Conservation (phyloP, 35 echinoderm and acorn worm genomes). For the Heliocidaris tuberculata region DNA sequence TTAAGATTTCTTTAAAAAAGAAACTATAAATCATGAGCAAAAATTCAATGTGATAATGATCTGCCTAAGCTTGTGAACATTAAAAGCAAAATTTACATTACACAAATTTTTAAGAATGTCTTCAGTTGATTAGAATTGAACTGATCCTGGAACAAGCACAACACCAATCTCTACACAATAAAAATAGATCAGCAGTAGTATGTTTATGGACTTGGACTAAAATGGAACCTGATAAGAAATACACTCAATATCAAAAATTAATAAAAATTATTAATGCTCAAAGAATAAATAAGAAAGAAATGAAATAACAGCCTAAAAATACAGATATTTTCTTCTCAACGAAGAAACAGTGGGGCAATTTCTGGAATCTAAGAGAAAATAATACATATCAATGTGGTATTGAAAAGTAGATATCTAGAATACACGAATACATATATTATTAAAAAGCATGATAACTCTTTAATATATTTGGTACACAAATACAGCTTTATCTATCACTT, state of each 20-base stretch:
- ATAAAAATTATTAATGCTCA: not conserved
- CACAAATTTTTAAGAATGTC: not conserved
- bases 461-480: not conserved
- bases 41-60: not conserved
- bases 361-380: not conserved
- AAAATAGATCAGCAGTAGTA: not conserved
- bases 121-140: not conserved
- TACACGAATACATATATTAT: not conserved
- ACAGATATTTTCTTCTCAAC: not conserved
- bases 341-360: not conserved
- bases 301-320: not conserved
- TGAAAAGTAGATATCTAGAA: not conserved
- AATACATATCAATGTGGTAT: not conserved
- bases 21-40: not conserved
- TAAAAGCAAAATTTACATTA: not conserved
- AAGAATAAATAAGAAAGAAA: not conserved
- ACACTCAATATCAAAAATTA: not conserved
- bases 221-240: not conserved
- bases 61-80: constrained; percentile 2
- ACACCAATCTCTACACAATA: not conserved
- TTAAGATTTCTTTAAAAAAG: not conserved
- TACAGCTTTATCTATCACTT: not conserved
- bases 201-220: not conserved
- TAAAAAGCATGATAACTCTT: not conserved
- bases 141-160: not conserved